These are phyloP conservation scores for Rhagophthalmus giganteus DNA, from an alignment of 2,888 invertebrate species.

Conservation along the genomic window DNA sequence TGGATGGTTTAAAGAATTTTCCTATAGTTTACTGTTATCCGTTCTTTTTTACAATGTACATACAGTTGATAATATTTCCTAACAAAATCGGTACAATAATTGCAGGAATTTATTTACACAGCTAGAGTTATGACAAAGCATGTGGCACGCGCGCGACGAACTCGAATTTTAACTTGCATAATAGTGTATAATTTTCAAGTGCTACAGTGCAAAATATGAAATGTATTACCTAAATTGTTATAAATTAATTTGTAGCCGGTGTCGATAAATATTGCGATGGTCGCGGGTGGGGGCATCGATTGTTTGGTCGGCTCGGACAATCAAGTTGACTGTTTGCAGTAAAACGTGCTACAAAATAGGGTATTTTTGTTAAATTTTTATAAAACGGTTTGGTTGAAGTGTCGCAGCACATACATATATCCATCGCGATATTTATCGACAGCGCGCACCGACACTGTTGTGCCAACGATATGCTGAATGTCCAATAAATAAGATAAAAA, in stretches of 20 bases:
- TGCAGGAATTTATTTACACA: slow-evolving; percentile 21
- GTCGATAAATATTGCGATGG: too few species aligned
- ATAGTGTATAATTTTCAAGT: too few species aligned
- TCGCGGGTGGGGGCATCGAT: too few species aligned
- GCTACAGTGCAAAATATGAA: too few species aligned
- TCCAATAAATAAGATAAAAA: slow-evolving; percentile 29
- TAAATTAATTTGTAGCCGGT: too few species aligned
- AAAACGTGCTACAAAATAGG: slow-evolving; percentile 19
- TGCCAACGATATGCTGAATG: slow-evolving; percentile 31
- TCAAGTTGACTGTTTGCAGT: slow-evolving; percentile 24
- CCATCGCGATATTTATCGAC: slow-evolving; percentile 16
- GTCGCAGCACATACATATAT: too few species aligned
- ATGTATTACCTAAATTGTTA: too few species aligned
- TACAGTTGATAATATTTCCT: slow-evolving; percentile 1
- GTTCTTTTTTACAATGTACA: too few species aligned
- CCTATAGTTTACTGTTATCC: slow-evolving; percentile 4
- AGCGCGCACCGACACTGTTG: slow-evolving; percentile 22
- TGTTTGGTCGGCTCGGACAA: slow-evolving; percentile 35
- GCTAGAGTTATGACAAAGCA: slow-evolving; percentile 31
- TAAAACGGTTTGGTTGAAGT: slow-evolving; percentile 3
- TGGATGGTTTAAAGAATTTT: slow-evolving; percentile 11
- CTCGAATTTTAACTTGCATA: slow-evolving; percentile 25
- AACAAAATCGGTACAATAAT: slow-evolving; percentile 17
- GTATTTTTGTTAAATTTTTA: slow-evolving; percentile 15
- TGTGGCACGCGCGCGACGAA: slow-evolving; percentile 23